Evolutionary conservation across 2,888 invertebrate genomes (phyloP), one percentile per base, ranked within the genome.

Genomic region (Lycophotia porphyrea): DNA sequence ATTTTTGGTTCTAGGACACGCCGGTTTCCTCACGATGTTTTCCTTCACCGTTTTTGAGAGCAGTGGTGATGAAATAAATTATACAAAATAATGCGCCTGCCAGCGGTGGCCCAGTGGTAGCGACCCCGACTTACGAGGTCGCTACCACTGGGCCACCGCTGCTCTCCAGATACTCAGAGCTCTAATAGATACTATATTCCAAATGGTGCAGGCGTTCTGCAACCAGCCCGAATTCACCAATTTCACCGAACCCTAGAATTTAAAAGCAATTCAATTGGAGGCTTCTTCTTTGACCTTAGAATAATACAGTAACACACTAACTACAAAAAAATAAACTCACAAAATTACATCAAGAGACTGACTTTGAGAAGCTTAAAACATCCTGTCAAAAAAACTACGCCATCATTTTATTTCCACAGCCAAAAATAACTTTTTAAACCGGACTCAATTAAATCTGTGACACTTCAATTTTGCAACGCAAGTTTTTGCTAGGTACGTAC

Each of bases 381-480:
- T 1, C n/a, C 42, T 39, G 42, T 63, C 71, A 63, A 55, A 58
- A 60, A 66, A 70, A 61, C 61, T 55, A 44, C 44, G 42, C 63
- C 11, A 60, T 34, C 63, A 75, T 76, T 81, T 71, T 71, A 66
- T 63, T 63, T 68, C 42, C 44, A 67, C 61, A 66, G 68, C 24
- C 3, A 65, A 84, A 80, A 74, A 72, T 65, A 55, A 71, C 68
- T 36, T 78, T 74, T 84, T 67, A 39, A 67, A 74, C 65, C 67
- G 52, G 69, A 71, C 75, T 84, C 81, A 80, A 87, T 87, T 84
- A 83, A 87, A 83, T 71, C 60, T 71, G 52, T 79, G 87, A 80
- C 85, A 83, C 87, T 85, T 75, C 79, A 87, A 86, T 87, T 84
- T 81, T 44, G 64, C 68, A 72, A 80, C 80, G 66, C 64, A 73